phyloP scores from a whole-genome alignment of 2,888 invertebrate species.

The Meandrusa payeni region DNA sequence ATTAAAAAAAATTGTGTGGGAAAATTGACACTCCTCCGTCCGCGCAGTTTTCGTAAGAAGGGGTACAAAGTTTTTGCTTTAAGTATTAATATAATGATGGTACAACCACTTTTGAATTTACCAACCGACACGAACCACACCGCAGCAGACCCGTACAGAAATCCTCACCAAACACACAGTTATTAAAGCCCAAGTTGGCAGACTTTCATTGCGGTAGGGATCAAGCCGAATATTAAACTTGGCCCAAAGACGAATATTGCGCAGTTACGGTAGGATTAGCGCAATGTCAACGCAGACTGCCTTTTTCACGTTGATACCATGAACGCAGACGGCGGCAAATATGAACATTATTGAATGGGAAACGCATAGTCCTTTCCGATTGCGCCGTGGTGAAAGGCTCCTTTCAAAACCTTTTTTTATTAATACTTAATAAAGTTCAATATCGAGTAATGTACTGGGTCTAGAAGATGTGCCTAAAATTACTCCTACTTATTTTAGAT shows the following conservation, averaged over 20 bases:
- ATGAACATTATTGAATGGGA: constrained; percentile 15
- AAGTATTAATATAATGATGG: no score
- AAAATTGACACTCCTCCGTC: no score
- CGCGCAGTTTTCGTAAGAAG: no score
- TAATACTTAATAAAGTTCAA: no score
- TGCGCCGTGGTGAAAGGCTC: constrained; percentile 9
- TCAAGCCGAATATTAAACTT: constrained; percentile 69
- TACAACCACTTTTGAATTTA: constrained; percentile 6
- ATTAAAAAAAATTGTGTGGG: no score
- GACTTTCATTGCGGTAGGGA: constrained; percentile 38
- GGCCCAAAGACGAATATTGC: constrained; percentile 67
- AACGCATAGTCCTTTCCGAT: constrained; percentile 1
- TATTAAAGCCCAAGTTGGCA: constrained; percentile 54
- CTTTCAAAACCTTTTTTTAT: not conserved
- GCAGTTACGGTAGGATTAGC: constrained; percentile 52
- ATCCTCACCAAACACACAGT: constrained; percentile 45
- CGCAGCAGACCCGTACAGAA: constrained; percentile 28
- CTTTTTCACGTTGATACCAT: constrained; percentile 26
- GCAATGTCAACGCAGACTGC: constrained; percentile 50
- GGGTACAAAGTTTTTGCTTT: no score
- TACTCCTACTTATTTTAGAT: no score
- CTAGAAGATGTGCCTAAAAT: no score
- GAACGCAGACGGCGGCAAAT: constrained; percentile 15
- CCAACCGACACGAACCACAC: not conserved
- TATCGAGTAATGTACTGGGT: no score